Conservation (phyloP, 1,140 invertebrate species). For the Scaptodrosophila lebanonensis region DNA sequence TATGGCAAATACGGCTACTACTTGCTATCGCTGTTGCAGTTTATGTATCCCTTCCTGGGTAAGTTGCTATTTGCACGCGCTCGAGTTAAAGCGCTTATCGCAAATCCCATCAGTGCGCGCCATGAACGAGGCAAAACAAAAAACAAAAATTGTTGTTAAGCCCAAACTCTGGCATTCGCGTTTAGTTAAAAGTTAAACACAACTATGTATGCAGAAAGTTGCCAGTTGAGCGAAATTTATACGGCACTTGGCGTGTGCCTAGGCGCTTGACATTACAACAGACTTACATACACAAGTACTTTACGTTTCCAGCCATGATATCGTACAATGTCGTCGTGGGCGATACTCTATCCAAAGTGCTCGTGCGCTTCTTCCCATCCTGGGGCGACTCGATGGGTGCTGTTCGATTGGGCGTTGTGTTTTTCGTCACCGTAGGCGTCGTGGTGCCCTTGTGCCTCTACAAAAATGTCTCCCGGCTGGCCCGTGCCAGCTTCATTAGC, state of each 20-base stretch:
- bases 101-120: conserved; percentile 6
- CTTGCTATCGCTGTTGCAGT: conserved; percentile 87
- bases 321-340: conserved; percentile 94
- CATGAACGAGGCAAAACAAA: not conserved
- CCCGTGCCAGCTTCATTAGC: conserved; percentile 89
- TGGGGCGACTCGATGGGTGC: conserved; percentile 79
- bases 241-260: not conserved
- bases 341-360: conserved; percentile 91
- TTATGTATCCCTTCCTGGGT: conserved; percentile 93
- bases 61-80: no score
- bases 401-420: conserved; percentile 87
- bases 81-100: conserved; percentile 7
- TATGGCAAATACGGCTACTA: conserved; percentile 90
- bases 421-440: conserved; percentile 84
- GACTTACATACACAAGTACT: not conserved
- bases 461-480: conserved; percentile 87
- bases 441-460: conserved; percentile 90
- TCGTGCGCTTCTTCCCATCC: conserved; percentile 80
- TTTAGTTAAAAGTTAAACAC: not conserved
- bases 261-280: no score
- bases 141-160: not conserved
- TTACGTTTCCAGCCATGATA: conserved; percentile 86
- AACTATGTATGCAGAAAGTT: not conserved
- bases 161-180: no score
- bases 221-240: not conserved